These are phyloP conservation scores for Dysmachus trigonus DNA, from an alignment of 2,888 invertebrate species.

Conservation along the genomic window DNA sequence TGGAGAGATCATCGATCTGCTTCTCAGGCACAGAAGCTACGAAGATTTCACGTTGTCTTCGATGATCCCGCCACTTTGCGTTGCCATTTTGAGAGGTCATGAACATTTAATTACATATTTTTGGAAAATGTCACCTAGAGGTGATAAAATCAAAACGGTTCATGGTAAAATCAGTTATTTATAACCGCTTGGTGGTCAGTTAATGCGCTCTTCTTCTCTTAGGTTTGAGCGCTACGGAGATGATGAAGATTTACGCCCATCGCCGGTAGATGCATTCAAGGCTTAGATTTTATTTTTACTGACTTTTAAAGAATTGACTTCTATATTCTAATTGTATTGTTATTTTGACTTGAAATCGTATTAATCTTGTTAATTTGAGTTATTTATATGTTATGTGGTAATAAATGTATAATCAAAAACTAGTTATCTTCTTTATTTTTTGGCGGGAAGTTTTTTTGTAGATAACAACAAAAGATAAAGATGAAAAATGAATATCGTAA, in stretches of 20 bases:
- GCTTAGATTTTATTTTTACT: not conserved
- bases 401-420: not conserved
- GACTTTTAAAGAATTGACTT: not conserved
- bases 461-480: too few relatives aligned
- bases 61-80: constrained; percentile 60
- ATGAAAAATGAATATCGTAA: too few relatives aligned
- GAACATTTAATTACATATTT: constrained; percentile 55
- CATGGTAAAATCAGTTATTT: constrained; percentile 53
- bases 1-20: constrained; percentile 54
- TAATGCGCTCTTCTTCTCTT: not conserved
- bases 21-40: constrained; percentile 57
- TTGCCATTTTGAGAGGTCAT: constrained; percentile 56
- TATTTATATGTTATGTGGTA: not conserved
- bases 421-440: too few relatives aligned
- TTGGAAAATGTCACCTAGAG: not conserved
- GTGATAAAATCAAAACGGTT: constrained; percentile 53
- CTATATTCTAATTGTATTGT: not conserved
- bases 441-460: too few relatives aligned
- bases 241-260: not conserved
- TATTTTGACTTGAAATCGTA: not conserved
- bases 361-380: not conserved
- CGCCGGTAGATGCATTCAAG: not conserved
- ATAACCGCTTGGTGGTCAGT: not conserved
- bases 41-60: constrained; percentile 60
- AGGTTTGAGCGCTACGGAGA: not conserved